Evolutionary conservation across 1,140 invertebrate genomes (phyloP).

Genomic region (Bombus terrestris): DNA sequence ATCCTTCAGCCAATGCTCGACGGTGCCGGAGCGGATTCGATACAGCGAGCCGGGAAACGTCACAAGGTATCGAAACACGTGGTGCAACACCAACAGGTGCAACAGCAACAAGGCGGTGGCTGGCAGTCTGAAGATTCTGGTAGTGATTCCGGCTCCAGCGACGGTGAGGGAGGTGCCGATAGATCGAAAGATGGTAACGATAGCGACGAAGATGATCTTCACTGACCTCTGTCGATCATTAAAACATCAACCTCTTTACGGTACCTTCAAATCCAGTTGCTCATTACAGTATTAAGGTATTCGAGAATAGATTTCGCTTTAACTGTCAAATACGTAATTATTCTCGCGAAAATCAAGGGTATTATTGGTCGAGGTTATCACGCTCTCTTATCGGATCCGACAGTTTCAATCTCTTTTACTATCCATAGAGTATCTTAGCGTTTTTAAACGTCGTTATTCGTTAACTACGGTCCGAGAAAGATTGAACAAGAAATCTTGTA

Average conservation of each 20-base stretch:
- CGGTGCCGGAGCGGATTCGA: slow-evolving; percentile 78
- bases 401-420: slow-evolving; percentile 23
- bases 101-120: slow-evolving; percentile 66
- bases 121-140: slow-evolving; percentile 81
- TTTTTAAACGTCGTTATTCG: slow-evolving; percentile 22
- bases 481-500: slow-evolving; percentile 25
- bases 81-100: slow-evolving; percentile 69
- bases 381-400: slow-evolving; percentile 71
- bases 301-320: slow-evolving; percentile 83
- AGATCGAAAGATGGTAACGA: slow-evolving; percentile 80
- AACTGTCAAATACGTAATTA: slow-evolving; percentile 83
- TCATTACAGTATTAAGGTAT: slow-evolving; percentile 84
- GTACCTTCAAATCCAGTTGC: slow-evolving; percentile 82
- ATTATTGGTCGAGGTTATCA: slow-evolving; percentile 78
- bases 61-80: slow-evolving; percentile 77
- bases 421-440: neutral
- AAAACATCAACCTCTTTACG: slow-evolving; percentile 77
- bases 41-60: slow-evolving; percentile 75
- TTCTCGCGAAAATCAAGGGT: slow-evolving; percentile 78
- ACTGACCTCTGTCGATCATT: slow-evolving; percentile 80
- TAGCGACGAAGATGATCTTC: slow-evolving; percentile 79
- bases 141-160: slow-evolving; percentile 80
- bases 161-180: slow-evolving; percentile 76
- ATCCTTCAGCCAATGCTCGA: slow-evolving; percentile 97
- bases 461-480: slow-evolving; percentile 8